Conservation (phyloP, 2,888 invertebrate genomes). For the Brassicogethes aeneus region DNA sequence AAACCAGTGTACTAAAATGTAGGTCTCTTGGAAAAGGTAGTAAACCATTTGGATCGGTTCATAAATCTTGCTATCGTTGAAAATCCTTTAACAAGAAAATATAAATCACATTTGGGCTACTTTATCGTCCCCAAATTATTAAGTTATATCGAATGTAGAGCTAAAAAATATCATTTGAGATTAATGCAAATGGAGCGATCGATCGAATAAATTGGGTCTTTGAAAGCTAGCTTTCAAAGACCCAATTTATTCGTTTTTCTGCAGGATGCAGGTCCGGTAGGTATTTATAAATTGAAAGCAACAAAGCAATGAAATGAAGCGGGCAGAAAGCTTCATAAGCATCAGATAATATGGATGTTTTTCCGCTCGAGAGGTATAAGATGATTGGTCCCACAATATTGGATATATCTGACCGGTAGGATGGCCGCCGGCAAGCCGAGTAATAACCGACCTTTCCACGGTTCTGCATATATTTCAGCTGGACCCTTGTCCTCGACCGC, state of each 20-base stretch:
- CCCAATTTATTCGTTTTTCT: slow-evolving; percentile 12
- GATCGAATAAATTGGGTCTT: slow-evolving; percentile 25
- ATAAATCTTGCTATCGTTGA: no score
- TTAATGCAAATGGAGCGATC: no score
- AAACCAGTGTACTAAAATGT: no score
- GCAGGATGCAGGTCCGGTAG: slow-evolving; percentile 24
- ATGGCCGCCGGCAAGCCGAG: slow-evolving; percentile 29
- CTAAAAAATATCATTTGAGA: slow-evolving; percentile 39
- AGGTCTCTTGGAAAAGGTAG: no score
- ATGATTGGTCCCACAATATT: slow-evolving; percentile 38
- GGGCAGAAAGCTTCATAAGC: slow-evolving; percentile 28
- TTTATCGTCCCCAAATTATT: no score
- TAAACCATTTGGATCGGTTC: no score
- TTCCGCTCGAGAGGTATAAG: slow-evolving; percentile 34
- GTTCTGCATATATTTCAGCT: slow-evolving; percentile 33
- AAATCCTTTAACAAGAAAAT: no score
- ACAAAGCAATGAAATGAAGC: slow-evolving; percentile 32
- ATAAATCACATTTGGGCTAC: no score
- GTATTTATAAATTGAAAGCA: slow-evolving; percentile 29
- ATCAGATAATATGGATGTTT: slow-evolving; percentile 39
- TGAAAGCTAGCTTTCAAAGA: slow-evolving; percentile 32
- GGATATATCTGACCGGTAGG: slow-evolving; percentile 36
- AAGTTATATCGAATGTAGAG: no score
- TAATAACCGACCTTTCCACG: slow-evolving; percentile 31
- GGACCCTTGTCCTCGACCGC: slow-evolving; percentile 7